Evolutionary conservation across 2,888 invertebrate genomes (phyloP), one percentile per base, ranked within the genome.

Genomic region (Cryptocephalus primarius): DNA sequence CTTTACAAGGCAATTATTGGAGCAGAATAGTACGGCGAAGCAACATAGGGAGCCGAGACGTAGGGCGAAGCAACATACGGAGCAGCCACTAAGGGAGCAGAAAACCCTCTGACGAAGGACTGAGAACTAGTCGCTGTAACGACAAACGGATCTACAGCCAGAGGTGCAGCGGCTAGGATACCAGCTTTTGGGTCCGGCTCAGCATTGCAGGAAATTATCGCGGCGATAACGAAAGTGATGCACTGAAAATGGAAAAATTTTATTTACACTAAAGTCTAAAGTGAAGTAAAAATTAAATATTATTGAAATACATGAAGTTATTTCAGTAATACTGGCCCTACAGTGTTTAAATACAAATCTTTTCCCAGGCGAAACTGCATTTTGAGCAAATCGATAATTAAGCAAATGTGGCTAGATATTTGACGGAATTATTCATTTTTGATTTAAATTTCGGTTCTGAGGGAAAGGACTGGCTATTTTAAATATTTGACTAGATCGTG

Each of bases 81-180:
- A 36, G 68, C 67, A 45, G 68, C 64, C 40, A 60, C 55, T 42
- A 63, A 47, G 4, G 61, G 55, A 13, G 55, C 53, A 11, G 53
- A 54, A 8, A 60, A 33, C 8, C 60, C 60, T 31, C 78, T 72
- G 8, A 75, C 76, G 9, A 79, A 65, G 1, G 76, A 75, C 64
- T 82, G 80, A 9, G 78, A 78, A 66, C 82, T 80, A 58, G 77
- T 75, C 1, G 82, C 78, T 0, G 82, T 82, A 9, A 81, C 79
- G 53, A 78, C 55, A 33, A 64, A 62, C 33, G 64, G 63, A 36
- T 63, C 60, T 9, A 63, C 59, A 3, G 56, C 58, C 12, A 60
- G 60, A 8, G 63, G 57, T 14, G 55, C 59, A 12, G 57, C 55
- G 11, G 57, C 55, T 13, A 54, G 34, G 8, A 55, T 56, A 54